A percentile compares a stretch with the other conserved stretches of the same genome.
These are phyloP conservation scores for Armadillidium nasatum DNA, from an alignment of 1,140 invertebrate genomes.

Conservation along the genomic window DNA sequence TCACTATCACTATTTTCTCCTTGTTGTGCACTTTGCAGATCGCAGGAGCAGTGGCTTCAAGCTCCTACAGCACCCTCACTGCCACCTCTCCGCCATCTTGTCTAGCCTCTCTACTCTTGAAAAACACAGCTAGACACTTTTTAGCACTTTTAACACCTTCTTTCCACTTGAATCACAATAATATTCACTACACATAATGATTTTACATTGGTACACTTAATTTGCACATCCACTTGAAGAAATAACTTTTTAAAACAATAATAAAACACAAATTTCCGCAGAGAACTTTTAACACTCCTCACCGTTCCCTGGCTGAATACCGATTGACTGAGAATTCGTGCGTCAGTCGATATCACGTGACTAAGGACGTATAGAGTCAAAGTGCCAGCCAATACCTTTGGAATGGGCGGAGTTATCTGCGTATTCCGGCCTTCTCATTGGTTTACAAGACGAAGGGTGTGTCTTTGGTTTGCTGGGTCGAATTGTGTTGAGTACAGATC, in stretches of 20 bases:
- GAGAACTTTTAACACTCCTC: conserved; percentile 2
- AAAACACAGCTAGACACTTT: neutral
- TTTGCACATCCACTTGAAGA: neutral
- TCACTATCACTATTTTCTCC: neutral
- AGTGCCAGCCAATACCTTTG: conserved; percentile 11
- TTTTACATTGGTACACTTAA: neutral
- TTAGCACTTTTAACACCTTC: conserved; percentile 8
- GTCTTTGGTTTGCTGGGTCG: neutral
- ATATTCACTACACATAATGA: neutral
- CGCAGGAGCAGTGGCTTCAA: conserved; percentile 1
- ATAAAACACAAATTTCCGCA: neutral
- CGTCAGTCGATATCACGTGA: conserved; percentile 6
- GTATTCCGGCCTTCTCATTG: neutral
- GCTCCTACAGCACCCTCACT: conserved; percentile 1
- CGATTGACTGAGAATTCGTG: neutral
- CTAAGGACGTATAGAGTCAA: neutral
- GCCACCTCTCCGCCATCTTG: conserved; percentile 9
- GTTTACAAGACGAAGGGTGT: neutral
- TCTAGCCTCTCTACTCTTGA: conserved; percentile 3
- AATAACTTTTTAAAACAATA: neutral
- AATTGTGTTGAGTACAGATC: conserved; percentile 1
- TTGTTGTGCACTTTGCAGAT: neutral
- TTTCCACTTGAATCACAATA: neutral
- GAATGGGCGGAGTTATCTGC: neutral
- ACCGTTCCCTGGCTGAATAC: neutral